phyloP scores from a whole-genome alignment of 1,140 invertebrate genomes.

The Aleiodes sp. region DNA sequence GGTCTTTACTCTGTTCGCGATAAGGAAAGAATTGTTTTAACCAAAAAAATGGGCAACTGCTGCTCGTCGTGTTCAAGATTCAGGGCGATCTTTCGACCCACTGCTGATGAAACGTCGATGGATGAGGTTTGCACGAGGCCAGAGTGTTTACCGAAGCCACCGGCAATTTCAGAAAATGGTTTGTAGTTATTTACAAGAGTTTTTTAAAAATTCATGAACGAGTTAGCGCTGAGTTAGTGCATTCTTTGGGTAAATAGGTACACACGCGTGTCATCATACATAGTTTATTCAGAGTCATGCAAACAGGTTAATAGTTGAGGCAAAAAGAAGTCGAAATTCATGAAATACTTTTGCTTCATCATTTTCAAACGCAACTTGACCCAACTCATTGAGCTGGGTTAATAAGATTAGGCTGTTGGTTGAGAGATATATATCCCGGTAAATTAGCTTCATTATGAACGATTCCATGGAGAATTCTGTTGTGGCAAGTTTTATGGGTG shows the following conservation, averaged over 20 bases:
- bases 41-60: constrained; percentile 44
- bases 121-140: constrained; percentile 35
- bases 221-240: no score
- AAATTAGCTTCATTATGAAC: neutral
- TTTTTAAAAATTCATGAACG: no score
- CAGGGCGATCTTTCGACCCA: constrained; percentile 33
- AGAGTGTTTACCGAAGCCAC: constrained; percentile 43
- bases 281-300: no score
- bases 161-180: constrained; percentile 36
- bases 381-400: constrained; percentile 2
- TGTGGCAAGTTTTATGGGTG: neutral
- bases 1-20: no score
- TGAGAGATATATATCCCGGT: neutral
- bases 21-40: neutral
- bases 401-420: neutral
- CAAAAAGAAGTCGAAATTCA: neutral
- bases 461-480: neutral
- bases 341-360: neutral
- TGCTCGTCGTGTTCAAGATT: constrained; percentile 42
- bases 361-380: neutral
- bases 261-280: no score
- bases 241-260: no score
- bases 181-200: constrained; percentile 25
- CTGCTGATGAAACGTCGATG: constrained; percentile 30
- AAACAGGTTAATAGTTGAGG: neutral